Evolutionary conservation across 2,113 vertebrate genomes (phyloP).

Genomic region (Nesoenas mayeri): DNA sequence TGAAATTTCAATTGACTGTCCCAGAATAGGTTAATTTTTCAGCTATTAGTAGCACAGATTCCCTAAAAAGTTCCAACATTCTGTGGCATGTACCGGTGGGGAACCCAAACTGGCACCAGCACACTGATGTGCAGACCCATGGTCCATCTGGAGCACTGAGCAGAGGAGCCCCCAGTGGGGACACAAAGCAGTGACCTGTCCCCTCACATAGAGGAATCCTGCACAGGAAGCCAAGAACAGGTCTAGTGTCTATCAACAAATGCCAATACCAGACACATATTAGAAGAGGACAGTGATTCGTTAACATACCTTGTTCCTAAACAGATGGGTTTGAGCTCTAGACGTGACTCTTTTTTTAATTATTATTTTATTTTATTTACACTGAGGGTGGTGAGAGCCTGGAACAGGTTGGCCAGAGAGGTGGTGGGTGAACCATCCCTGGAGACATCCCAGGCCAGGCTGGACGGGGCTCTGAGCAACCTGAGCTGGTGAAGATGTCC

Average conservation of each 20-base stretch:
- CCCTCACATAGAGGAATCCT: not conserved
- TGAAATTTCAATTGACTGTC: not conserved
- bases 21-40: not conserved
- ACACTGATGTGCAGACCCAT: not conserved
- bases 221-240: not conserved
- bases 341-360: too few species aligned
- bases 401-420: too few species aligned
- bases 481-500: too few species aligned
- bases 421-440: too few species aligned
- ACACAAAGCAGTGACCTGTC: accelerated
- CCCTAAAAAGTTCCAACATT: not conserved
- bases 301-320: not conserved
- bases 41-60: not conserved
- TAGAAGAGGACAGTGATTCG: accelerated
- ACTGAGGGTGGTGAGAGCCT: too few species aligned
- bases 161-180: not conserved
- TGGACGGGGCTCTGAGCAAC: too few species aligned
- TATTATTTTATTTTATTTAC: too few species aligned
- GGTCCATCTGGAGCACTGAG: not conserved
- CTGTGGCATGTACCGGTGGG: not conserved
- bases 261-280: accelerated
- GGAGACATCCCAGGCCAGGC: too few species aligned
- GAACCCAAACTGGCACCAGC: not conserved
- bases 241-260: not conserved
- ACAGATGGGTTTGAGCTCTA: not conserved